Conservation (phyloP, 2,888 invertebrate species). For the Melolontha melolontha region DNA sequence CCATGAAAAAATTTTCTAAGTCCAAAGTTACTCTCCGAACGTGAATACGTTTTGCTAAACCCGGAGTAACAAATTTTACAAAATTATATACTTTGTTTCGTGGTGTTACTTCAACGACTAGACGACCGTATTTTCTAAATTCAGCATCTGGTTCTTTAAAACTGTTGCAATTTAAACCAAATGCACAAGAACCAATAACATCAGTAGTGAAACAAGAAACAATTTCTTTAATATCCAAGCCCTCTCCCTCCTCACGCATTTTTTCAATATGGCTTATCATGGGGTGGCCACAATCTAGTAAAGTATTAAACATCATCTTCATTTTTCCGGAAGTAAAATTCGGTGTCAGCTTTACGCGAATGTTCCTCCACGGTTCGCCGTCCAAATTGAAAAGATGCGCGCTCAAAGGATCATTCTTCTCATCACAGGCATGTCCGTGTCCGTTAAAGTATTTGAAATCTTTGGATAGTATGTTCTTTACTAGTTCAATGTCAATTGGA, state of each 20-base stretch:
- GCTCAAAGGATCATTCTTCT: conserved; percentile 25
- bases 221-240: conserved; percentile 41
- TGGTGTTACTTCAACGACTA: conserved; percentile 17
- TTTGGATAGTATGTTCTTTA: conserved; percentile 66
- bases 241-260: neutral
- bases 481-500: conserved; percentile 38
- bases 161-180: conserved; percentile 39
- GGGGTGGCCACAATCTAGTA: conserved; percentile 31
- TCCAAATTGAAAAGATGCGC: conserved; percentile 39
- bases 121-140: conserved; percentile 39
- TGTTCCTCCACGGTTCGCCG: conserved; percentile 36
- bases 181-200: conserved; percentile 41
- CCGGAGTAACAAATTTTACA: conserved; percentile 47
- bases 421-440: conserved; percentile 62
- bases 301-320: conserved; percentile 41
- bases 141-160: conserved; percentile 38
- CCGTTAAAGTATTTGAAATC: conserved; percentile 73
- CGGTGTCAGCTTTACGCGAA: conserved; percentile 36
- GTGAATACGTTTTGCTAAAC: conserved; percentile 46
- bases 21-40: conserved; percentile 46
- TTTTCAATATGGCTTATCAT: conserved; percentile 18
- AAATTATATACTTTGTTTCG: conserved; percentile 33
- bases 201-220: conserved; percentile 40
- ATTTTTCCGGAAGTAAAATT: conserved; percentile 41
- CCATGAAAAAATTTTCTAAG: conserved; percentile 55